phyloP scores from a whole-genome alignment of 30 jellyfish, hydroid and myxozoan species.

The Pseudorhiza aurosa region DNA sequence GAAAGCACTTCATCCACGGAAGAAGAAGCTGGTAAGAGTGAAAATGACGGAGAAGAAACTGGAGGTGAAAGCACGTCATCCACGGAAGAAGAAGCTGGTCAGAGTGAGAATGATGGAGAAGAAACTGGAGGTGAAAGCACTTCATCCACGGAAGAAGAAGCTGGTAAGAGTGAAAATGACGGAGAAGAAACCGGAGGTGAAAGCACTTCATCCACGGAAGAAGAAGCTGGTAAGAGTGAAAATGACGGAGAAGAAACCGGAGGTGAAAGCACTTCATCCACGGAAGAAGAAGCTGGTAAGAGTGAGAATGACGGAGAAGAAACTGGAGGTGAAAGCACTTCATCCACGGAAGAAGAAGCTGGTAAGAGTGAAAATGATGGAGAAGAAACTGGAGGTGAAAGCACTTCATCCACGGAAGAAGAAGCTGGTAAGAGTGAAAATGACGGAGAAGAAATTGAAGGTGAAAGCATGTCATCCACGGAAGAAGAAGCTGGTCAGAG shows the following conservation, averaged over 20 bases:
- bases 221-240: neutral
- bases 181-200: constrained; percentile 8
- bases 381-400: neutral
- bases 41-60: neutral
- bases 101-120: neutral
- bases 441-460: neutral
- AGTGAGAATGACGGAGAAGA: neutral
- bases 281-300: neutral
- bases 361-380: neutral
- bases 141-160: neutral
- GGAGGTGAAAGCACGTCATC: neutral
- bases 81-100: neutral
- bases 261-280: neutral
- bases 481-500: neutral
- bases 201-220: neutral
- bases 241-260: neutral
- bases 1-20: neutral
- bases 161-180: neutral
- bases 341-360: neutral
- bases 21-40: neutral
- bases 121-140: neutral
- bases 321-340: neutral
- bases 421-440: neutral
- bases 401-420: neutral
- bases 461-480: neutral